phyloP scores from a whole-genome alignment of 2,113 vertebrate species.

The Dromaius novaehollandiae region DNA sequence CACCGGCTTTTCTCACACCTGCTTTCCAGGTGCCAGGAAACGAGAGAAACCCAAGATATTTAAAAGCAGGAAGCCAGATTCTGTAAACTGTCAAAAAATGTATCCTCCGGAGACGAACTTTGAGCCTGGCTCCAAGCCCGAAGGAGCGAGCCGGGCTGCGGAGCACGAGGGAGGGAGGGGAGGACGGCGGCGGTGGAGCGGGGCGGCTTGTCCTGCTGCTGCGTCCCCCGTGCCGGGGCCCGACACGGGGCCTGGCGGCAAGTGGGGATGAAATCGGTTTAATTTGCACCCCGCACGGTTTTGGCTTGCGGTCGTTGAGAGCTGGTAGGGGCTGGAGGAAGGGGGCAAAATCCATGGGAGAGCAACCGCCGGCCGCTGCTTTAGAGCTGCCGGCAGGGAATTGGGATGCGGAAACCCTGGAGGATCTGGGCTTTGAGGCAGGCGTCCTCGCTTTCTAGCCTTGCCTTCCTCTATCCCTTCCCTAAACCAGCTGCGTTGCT shows the following conservation, averaged over 20 bases:
- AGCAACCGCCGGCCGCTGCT: background rate
- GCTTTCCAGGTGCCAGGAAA: constrained; percentile 37
- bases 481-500: background rate
- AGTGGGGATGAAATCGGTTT: background rate
- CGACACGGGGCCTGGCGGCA: no score
- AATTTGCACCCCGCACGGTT: accelerated
- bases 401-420: accelerated
- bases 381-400: background rate
- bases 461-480: background rate
- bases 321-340: accelerated
- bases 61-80: constrained; percentile 47
- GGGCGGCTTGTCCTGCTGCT: no score
- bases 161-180: background rate
- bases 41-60: constrained; percentile 4
- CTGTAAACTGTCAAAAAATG: constrained; percentile 45
- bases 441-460: accelerated
- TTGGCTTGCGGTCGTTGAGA: background rate
- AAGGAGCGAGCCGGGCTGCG: background rate
- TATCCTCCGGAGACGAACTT: constrained; percentile 42
- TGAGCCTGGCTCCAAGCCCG: background rate
- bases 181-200: accelerated
- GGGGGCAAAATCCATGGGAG: background rate
- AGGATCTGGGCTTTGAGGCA: background rate
- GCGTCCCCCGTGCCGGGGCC: no score
- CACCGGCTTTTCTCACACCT: background rate